Percentiles rank a stretch among this genome's conserved stretches.
phyloP scores from a whole-genome alignment of 2,797 vertebrate genomes.

The Brachyalestes nurse region DNA sequence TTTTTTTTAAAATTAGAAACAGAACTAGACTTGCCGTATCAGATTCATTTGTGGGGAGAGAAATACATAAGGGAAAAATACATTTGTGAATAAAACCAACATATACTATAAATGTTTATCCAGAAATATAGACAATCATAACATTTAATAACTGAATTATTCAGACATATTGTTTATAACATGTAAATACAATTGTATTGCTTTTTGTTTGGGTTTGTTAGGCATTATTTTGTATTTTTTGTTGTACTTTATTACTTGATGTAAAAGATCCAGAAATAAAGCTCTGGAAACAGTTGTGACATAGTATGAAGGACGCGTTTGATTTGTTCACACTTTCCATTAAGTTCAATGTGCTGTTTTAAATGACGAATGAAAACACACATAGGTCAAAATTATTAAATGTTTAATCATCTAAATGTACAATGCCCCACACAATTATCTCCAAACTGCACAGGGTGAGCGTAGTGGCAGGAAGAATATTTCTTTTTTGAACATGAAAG shows the following conservation, averaged over 20 bases:
- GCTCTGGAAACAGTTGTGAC: conserved; percentile 87
- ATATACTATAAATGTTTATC: conserved; percentile 82
- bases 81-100: conserved; percentile 80
- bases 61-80: conserved; percentile 58
- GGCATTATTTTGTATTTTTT: conserved; percentile 99
- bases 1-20: conserved; percentile 35
- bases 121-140: conserved; percentile 96
- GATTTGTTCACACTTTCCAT: not conserved
- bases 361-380: not conserved
- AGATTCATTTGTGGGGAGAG: conserved; percentile 46
- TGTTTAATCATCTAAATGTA: conserved; percentile 26
- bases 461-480: not conserved
- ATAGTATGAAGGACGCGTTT: not conserved
- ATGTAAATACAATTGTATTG: conserved; percentile 96
- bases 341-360: not conserved
- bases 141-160: conserved; percentile 90
- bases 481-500: not conserved
- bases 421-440: not conserved
- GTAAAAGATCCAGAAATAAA: conserved; percentile 99
- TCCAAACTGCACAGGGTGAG: not conserved
- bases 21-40: conserved; percentile 16
- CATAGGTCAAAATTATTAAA: not conserved
- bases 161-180: conserved; percentile 96
- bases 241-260: conserved; percentile 99
- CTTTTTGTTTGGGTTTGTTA: conserved; percentile 80